A percentile compares a stretch with the other conserved stretches of the same genome.
Conservation (phyloP, 2,888 invertebrate genomes). For the Salticus scenicus region DNA sequence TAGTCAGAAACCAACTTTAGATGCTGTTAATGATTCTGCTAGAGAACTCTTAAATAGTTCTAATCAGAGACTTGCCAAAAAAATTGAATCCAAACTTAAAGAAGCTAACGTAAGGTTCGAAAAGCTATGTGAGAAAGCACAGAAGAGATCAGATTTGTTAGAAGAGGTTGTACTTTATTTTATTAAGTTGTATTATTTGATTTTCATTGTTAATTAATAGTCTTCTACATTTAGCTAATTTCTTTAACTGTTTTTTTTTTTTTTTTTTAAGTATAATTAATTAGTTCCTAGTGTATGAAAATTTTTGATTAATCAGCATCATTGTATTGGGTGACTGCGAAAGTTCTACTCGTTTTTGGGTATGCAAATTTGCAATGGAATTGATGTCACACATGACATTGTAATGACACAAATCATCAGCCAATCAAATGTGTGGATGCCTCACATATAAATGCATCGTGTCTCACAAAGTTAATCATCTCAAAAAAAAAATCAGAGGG, state of each 20-base stretch:
- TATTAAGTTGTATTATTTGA: neutral
- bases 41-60: slow-evolving; percentile 88
- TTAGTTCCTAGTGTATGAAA: neutral
- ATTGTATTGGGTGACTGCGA: no score
- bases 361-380: no score
- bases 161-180: slow-evolving; percentile 80
- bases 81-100: slow-evolving; percentile 90
- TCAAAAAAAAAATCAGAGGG: no score
- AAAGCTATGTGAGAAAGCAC: slow-evolving; percentile 86
- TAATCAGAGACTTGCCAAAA: slow-evolving; percentile 90
- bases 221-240: no score
- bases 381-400: no score
- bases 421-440: no score
- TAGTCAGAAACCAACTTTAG: slow-evolving; percentile 89
- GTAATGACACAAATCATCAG: no score
- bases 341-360: no score
- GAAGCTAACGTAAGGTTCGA: slow-evolving; percentile 90
- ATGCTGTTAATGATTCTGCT: slow-evolving; percentile 86
- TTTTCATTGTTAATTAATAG: neutral
- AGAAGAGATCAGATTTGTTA: slow-evolving; percentile 87
- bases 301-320: neutral
- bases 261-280: no score
- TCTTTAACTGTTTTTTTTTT: no score
- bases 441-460: no score
- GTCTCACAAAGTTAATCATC: no score